These are phyloP conservation scores for Diarsia mendica DNA, from an alignment of 2,888 invertebrate species.

Conservation along the genomic window DNA sequence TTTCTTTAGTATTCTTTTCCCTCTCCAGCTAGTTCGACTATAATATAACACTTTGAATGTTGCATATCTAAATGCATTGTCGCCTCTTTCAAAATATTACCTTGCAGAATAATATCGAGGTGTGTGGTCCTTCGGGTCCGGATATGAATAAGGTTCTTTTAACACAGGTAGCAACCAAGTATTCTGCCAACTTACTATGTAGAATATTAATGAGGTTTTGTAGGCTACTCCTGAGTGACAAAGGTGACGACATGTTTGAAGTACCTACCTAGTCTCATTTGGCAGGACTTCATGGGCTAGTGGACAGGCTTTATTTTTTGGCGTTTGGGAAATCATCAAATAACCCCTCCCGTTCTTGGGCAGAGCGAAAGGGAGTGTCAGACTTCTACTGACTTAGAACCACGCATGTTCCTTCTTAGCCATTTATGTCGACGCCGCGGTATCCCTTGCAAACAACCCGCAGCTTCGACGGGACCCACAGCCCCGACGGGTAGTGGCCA, in stretches of 20 bases:
- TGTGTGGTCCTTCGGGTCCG: conserved; percentile 21
- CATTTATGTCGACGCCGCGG: too few relatives aligned
- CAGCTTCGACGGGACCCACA: too few relatives aligned
- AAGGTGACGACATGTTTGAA: neutral
- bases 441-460: too few relatives aligned
- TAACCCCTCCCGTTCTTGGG: too few relatives aligned
- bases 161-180: neutral
- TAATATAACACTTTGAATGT: neutral
- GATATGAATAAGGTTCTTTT: conserved; percentile 31
- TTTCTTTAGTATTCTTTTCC: neutral
- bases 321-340: too few relatives aligned
- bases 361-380: too few relatives aligned
- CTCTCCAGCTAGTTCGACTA: neutral
- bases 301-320: too few relatives aligned
- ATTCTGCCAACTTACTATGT: neutral
- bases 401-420: too few relatives aligned
- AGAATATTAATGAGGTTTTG: conserved; percentile 26
- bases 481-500: neutral
- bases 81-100: neutral
- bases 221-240: neutral
- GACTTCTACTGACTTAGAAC: too few relatives aligned
- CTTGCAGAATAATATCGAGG: conserved; percentile 5
- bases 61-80: neutral
- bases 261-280: too few relatives aligned
- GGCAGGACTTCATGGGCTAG: too few relatives aligned